Evolutionary conservation across 2,797 vertebrate genomes (phyloP).

Genomic region (Loris lydekkerianus): DNA sequence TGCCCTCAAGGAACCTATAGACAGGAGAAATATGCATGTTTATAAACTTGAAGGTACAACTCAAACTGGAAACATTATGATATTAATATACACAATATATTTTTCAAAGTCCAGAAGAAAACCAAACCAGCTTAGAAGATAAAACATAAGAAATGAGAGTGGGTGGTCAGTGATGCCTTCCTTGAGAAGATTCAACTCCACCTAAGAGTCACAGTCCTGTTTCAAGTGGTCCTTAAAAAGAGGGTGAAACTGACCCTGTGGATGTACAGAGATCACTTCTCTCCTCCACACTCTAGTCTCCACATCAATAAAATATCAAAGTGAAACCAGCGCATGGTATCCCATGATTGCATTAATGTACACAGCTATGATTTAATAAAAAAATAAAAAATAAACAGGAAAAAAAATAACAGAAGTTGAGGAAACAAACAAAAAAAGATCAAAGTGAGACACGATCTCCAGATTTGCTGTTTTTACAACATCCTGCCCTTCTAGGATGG

Average conservation of each 20-base stretch:
- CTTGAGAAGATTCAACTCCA: background rate
- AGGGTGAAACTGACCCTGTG: background rate
- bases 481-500: background rate
- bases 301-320: background rate
- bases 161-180: background rate
- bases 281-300: conserved; percentile 14
- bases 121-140: background rate
- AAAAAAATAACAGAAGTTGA: too few relatives aligned
- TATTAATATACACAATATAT: background rate
- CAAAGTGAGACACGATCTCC: background rate
- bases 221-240: background rate
- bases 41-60: background rate
- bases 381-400: too few relatives aligned
- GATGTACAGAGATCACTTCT: background rate
- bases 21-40: background rate
- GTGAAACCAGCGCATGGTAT: background rate
- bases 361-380: too few relatives aligned
- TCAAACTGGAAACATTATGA: background rate
- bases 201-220: background rate
- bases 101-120: background rate
- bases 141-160: background rate
- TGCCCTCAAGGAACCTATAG: background rate
- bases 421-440: background rate
- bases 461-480: background rate
- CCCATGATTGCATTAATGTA: too few relatives aligned